Evolutionary conservation across 1,140 invertebrate species (phyloP), one percentile per base, ranked within the genome.

Genomic region (Eubasilissa regina): DNA sequence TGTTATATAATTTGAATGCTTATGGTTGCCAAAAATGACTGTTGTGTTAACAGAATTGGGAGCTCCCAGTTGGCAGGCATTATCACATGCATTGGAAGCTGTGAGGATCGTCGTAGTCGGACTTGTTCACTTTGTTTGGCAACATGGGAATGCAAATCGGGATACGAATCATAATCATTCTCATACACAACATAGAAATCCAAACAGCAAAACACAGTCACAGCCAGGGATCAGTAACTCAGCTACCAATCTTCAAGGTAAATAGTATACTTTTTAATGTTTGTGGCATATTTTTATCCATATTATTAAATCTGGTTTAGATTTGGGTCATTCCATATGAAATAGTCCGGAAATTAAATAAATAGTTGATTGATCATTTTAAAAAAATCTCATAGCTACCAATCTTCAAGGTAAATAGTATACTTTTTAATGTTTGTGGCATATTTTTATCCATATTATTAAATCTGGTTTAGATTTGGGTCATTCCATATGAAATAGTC

Each of bases 81-180:
- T 95, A 75, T 92, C 93, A 11, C 92, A 92, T 81, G 93, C 95
- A 7, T 89, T 97, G 86, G 94, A 95, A 84, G 94, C 95, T 3
- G 94, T 96, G 0, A 92, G 92, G 81, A 92, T 93, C 82, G 95
- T 97, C 4, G 95, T 98, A 0, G 92, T 94, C 43, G 95, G 96
- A 4, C 88, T 98, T 0, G 93, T 97, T 0, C 94, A 96, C 64
- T 97, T 97, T 84, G 91, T 97, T 75, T 93, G 95, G 84, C 94
- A 95, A 80, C 94, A 96, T 83, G 93, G 92, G n/a, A 93, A 89
- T 79, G 87, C 92, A 3, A 92, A 93, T 83, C 91, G 55, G 88
- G 93, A 88, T 90, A 91, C 81, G 78, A 88, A 83, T 80, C 89
- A 84, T 84, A 90, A 84, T 85, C 86, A 86, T 76, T 85, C 85